Conservation (phyloP, 2,113 vertebrate species). For the Vulpes vulpes region DNA sequence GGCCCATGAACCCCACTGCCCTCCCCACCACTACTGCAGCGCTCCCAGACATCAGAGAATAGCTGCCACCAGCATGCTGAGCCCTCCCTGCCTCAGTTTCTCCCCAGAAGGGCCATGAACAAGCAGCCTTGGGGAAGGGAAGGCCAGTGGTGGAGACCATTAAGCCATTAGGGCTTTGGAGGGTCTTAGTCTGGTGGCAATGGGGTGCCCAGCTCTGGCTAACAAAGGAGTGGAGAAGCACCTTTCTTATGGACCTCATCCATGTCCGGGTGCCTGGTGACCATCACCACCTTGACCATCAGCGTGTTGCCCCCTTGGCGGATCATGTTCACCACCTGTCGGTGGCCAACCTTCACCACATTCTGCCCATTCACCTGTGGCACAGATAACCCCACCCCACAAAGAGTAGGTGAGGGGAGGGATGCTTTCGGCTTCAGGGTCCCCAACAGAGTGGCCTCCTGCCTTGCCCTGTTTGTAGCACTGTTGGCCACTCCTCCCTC, state of each 20-base stretch:
- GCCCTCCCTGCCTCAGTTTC: neutral
- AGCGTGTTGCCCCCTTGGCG: constrained; percentile 96
- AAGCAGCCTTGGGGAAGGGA: neutral
- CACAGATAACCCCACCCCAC: neutral
- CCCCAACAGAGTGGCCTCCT: rapidly evolving
- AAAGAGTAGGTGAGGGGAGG: rapidly evolving
- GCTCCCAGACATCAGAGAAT: neutral
- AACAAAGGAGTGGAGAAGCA: constrained; percentile 68
- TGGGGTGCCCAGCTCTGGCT: neutral
- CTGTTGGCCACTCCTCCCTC: neutral
- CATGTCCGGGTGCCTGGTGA: constrained; percentile 96
- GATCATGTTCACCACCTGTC: constrained; percentile 98
- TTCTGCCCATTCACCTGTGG: constrained; percentile 95
- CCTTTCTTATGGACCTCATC: constrained; percentile 96
- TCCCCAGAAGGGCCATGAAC: neutral
- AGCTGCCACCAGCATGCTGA: neutral
- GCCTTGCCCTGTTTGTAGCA: neutral
- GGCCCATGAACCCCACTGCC: neutral
- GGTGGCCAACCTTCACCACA: constrained; percentile 96
- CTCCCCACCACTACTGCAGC: neutral
- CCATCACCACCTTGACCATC: constrained; percentile 98
- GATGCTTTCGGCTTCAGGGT: neutral
- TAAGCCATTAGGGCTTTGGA: neutral
- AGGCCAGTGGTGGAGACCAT: neutral
- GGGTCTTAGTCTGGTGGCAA: neutral